Base-by-base conservation (phyloP, 2,888 invertebrate genomes). In the Tetheella fluctuosa region DNA sequence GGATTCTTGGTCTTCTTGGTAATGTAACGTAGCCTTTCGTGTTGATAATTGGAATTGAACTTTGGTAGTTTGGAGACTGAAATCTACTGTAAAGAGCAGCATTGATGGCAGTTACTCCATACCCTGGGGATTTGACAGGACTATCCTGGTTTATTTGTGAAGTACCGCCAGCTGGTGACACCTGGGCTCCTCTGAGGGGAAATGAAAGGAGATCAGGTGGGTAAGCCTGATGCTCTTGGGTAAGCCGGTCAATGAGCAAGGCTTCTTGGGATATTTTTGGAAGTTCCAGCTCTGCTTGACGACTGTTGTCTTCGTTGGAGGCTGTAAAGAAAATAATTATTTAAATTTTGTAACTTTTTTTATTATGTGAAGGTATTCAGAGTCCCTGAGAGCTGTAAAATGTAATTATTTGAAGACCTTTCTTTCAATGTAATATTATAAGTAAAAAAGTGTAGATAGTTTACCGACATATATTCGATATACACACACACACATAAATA, bases 201-300 rank as follows among this genome's bases (percentile, higher is more conserved):
- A 97, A 97, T 1, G 97, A 95, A 61, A 97, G 90, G 12, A 97
- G 93, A 83, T 97, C 97, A 10, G 97, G 97, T 23, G 97, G 97
- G 80, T 97, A 95, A 17, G 96, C 95, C 52, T 95, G 94, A 62
- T 94, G 94, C 17, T 91, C 91, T 62, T 93, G 93, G 0, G 91
- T 69, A 74, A 92, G 83, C 56, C 89, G 80, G 48, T 90, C 86
- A 58, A 90, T 71, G 65, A 94, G 86, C 66, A 94, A 73, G 52
- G 89, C 84, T 68, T 94, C 94, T 70, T 91, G 93, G 0, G 94
- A 87, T 64, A 93, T 89, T 62, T 92, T 92, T 7, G 94, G 93
- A 37, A 94, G 87, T 59, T 95, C 94, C 64, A 94, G 89, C 54
- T 95, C 95, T 62, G 94, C 89, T 17, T 94, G 94, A 52, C 94